phyloP scores from a whole-genome alignment of 2,113 vertebrate genomes.

The Hystrix brachyura region DNA sequence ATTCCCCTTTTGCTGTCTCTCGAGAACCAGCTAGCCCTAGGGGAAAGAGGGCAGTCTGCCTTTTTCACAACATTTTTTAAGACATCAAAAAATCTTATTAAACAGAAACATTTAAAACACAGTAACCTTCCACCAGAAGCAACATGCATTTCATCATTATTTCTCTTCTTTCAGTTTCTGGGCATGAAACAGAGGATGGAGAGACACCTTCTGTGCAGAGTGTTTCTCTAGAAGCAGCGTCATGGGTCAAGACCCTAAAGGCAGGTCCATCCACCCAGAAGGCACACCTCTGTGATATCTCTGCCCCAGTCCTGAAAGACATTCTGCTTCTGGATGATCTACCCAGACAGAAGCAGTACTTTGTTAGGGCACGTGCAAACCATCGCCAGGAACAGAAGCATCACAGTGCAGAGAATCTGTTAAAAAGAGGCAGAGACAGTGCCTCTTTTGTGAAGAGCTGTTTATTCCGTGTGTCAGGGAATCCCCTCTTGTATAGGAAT shows the following conservation, averaged over 20 bases:
- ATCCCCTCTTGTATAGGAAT: neutral
- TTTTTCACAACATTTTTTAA: neutral
- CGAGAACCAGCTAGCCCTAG: neutral
- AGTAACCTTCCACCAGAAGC: neutral
- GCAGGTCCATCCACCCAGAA: neutral
- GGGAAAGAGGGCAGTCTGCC: neutral
- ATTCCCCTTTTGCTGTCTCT: neutral
- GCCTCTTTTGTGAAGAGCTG: conserved; percentile 29
- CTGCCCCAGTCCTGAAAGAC: conserved; percentile 38
- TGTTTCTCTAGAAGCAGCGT: neutral
- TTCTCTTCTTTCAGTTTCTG: conserved; percentile 60
- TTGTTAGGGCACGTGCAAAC: neutral
- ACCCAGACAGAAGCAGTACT: neutral
- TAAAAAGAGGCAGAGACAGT: neutral
- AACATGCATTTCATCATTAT: neutral
- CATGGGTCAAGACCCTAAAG: neutral
- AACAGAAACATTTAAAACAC: neutral
- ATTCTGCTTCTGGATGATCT: conserved; percentile 33
- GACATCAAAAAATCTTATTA: neutral
- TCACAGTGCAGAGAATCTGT: neutral
- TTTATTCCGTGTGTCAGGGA: neutral
- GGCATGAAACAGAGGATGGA: neutral
- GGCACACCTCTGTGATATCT: neutral
- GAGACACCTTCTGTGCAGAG: neutral
- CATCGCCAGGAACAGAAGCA: neutral